Conservation (phyloP, 2,888 invertebrate species). For the Shargacucullia verbasci region DNA sequence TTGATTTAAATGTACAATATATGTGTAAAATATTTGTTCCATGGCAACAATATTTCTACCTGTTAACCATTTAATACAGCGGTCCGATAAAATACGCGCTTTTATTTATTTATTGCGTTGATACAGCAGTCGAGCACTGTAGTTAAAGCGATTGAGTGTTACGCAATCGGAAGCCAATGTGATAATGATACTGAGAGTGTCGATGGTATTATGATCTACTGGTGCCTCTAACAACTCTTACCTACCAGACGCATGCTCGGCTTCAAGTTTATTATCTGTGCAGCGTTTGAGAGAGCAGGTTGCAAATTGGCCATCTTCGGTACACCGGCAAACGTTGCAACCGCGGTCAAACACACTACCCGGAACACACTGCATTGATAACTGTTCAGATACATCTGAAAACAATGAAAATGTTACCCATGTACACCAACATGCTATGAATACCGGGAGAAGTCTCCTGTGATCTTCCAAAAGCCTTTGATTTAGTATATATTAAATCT, state of each 20-base stretch:
- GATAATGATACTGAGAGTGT: background rate
- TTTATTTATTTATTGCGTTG: too few species aligned
- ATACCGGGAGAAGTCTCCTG: background rate
- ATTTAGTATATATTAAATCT: background rate
- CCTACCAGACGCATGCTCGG: constrained; percentile 62
- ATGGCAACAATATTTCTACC: too few species aligned
- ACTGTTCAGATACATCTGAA: constrained; percentile 68
- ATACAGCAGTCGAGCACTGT: too few species aligned
- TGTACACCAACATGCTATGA: too few species aligned
- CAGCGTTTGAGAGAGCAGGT: constrained; percentile 81
- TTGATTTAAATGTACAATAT: too few species aligned
- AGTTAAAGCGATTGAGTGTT: too few species aligned
- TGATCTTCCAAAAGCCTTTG: constrained; percentile 1
- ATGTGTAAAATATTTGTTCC: too few species aligned
- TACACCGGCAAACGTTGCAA: constrained; percentile 87
- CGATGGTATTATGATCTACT: constrained; percentile 1
- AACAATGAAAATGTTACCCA: constrained; percentile 4
- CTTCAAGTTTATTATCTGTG: constrained; percentile 24
- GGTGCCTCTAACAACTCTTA: constrained; percentile 46
- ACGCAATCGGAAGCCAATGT: too few species aligned
- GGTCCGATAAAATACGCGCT: too few species aligned
- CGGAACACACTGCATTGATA: constrained; percentile 71
- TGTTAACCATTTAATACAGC: too few species aligned
- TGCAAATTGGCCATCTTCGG: constrained; percentile 80
- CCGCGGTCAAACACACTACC: constrained; percentile 75